Evolutionary conservation across 2,797 vertebrate species (phyloP), one percentile per base, ranked within the genome.

Genomic region (Muscicapa comitata): DNA sequence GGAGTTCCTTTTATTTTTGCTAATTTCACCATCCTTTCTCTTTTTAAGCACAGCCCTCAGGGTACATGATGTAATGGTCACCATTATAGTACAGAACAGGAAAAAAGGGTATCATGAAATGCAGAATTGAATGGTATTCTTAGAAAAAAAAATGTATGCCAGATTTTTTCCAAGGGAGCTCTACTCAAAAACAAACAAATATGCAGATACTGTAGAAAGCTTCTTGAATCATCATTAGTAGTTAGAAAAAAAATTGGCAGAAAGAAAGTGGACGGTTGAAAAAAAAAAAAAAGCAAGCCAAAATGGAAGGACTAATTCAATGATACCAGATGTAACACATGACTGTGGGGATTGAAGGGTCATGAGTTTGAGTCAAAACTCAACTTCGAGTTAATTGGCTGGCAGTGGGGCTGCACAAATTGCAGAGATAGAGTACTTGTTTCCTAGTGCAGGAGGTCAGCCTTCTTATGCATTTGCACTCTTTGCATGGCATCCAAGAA

Each of bases 21-120:
- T 97, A 97, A 97, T 98, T 97, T 98, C 86, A 63, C 96, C 94
- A 96, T 94, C 96, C 96, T 95, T 97, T 98, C 96, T 98, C 96
- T 97, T 96, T 95, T 93, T 97, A 90, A 97, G 95, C 92, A 95
- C 93, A 96, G 83, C 97, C 97, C 97, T 98, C 93, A 85, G 97
- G 97, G 97, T 74, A 57, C 86, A 97, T 97, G 97, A 98, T 97
- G 97, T 97, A 97, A 98, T 98, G 96, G 96, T 96, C 97, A 97
- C 93, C 86, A 78, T 94, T 96, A 96, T 95, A 95, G 92, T 92
- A 96, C 92, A 83, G 62, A 95, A 92, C 86, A 97, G 93, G 93
- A 93, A 97, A 97, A 97, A 97, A 96, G 86, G 94, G 94, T 97
- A 97, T 97, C 96, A 93, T 95, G 96, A 97, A 97, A 92, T 96